Percentiles rank a stretch among this genome's conserved stretches.
These are phyloP conservation scores for Acanthosepion pharaonis DNA, from an alignment of 2,888 invertebrate species.

Conservation along the genomic window DNA sequence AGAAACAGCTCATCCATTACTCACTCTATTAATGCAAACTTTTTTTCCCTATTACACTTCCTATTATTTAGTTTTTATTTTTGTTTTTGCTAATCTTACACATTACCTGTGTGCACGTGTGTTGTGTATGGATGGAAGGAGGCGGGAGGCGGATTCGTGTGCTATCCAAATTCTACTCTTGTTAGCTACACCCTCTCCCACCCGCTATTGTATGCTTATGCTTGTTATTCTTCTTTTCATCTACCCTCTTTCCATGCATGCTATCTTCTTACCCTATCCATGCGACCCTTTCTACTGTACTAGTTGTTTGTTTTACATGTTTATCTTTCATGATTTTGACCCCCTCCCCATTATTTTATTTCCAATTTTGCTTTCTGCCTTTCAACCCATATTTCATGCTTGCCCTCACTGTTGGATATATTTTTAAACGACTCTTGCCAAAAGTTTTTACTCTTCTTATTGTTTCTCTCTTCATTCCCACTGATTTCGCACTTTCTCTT, in stretches of 20 bases:
- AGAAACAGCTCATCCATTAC: constrained; percentile 23
- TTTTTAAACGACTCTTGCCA: not conserved
- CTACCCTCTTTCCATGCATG: not conserved
- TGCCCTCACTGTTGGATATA: not conserved
- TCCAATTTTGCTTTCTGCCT: not conserved
- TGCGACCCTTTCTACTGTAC: not conserved
- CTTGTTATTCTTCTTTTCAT: not conserved
- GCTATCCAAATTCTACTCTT: not conserved
- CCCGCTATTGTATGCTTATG: not conserved
- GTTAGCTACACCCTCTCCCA: not conserved
- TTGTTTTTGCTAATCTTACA: not conserved
- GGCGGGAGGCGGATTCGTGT: not conserved
- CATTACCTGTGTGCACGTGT: not conserved
- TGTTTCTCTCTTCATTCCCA: not conserved
- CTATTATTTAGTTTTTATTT: not conserved
- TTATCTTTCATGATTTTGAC: not conserved
- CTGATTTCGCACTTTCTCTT: not conserved
- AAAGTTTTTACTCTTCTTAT: not conserved
- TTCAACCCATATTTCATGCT: constrained; percentile 8
- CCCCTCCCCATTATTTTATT: not conserved
- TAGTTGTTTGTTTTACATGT: constrained; percentile 13
- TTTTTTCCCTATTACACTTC: not conserved
- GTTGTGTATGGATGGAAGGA: not conserved
- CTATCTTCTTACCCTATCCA: not conserved
- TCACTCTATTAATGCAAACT: constrained; percentile 33